Percentiles rank a stretch among this genome's conserved stretches.
Evolutionary conservation across 1,140 invertebrate species (phyloP).

Genomic region (Pantala flavescens): DNA sequence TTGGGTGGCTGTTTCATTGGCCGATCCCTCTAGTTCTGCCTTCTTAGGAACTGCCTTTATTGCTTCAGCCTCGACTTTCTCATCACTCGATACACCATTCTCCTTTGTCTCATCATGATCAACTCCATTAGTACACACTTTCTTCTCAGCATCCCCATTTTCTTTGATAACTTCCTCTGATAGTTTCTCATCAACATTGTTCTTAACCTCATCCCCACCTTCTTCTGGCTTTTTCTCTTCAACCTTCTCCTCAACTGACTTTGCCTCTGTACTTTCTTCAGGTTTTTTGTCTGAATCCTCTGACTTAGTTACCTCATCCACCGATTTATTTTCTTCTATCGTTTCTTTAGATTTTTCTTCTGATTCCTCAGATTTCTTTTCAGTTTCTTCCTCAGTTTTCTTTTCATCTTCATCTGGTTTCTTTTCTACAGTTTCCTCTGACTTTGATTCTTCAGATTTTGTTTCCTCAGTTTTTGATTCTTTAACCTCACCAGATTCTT

Average conservation of each 20-base stretch:
- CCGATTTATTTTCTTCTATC: neutral
- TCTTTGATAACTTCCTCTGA: neutral
- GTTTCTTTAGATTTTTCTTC: neutral
- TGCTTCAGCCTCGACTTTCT: neutral
- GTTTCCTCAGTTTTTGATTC: no score
- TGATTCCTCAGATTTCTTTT: neutral
- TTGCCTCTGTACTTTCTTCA: neutral
- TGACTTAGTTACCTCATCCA: no score
- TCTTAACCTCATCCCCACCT: no score
- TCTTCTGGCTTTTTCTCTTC: neutral
- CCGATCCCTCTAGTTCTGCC: neutral
- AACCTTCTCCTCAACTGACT: neutral
- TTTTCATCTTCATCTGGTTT: neutral
- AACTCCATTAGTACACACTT: neutral
- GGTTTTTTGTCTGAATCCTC: neutral
- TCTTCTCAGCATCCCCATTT: neutral
- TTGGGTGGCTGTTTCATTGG: neutral
- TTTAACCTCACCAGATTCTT: neutral
- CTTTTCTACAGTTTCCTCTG: neutral
- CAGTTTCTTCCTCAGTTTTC: neutral
- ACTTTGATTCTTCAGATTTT: no score
- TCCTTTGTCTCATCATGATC: neutral
- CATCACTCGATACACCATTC: neutral
- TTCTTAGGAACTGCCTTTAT: neutral
- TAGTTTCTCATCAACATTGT: neutral